Conservation (phyloP, 1,140 invertebrate genomes). For the Penaeus japonicus region DNA sequence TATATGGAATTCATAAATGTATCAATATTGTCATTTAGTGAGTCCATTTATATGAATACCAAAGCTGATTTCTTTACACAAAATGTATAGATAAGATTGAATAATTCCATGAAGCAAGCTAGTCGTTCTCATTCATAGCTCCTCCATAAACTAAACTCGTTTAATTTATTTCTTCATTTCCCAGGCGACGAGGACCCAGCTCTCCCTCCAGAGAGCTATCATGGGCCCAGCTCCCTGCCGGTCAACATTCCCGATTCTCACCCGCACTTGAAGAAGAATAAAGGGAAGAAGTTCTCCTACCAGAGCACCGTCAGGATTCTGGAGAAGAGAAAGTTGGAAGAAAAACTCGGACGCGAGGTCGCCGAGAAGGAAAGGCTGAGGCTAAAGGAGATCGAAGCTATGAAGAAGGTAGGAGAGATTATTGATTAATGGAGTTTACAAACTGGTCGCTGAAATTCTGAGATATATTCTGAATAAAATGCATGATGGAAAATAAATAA, state of each 20-base stretch:
- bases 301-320: constrained; percentile 81
- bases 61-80: too few relatives aligned
- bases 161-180: not conserved
- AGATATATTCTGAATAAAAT: too few relatives aligned
- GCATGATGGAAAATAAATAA: too few relatives aligned
- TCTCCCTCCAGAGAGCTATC: constrained; percentile 55
- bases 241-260: not conserved
- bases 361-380: constrained; percentile 79
- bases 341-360: constrained; percentile 77
- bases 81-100: not conserved
- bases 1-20: not conserved
- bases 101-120: not conserved
- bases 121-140: not conserved
- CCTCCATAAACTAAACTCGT: not conserved
- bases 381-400: constrained; percentile 71
- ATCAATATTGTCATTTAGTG: too few relatives aligned
- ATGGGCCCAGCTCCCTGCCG: constrained; percentile 36
- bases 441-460: too few relatives aligned
- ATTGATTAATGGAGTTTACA: too few relatives aligned
- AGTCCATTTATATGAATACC: too few relatives aligned
- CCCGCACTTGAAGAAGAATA: constrained; percentile 56
- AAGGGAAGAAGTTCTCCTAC: constrained; percentile 77
- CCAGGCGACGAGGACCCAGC: constrained; percentile 43
- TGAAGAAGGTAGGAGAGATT: constrained; percentile 45
- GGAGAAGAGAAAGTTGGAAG: constrained; percentile 76